phyloP scores from a whole-genome alignment of 2,113 vertebrate species.

The Dromaius novaehollandiae region DNA sequence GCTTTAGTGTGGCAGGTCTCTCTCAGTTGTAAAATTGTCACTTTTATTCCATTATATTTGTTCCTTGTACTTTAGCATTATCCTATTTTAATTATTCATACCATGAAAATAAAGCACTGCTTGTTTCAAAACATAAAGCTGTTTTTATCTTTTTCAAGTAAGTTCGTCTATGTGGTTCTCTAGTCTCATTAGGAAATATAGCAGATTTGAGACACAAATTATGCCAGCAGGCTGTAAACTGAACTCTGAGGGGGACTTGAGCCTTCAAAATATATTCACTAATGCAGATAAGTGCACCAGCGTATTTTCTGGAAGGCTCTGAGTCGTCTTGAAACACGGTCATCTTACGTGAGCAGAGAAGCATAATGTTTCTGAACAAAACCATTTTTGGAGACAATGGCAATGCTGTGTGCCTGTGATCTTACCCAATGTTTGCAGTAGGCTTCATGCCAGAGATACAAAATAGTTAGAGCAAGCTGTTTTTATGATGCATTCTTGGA shows the following conservation, averaged over 20 bases:
- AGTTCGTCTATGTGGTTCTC: background rate
- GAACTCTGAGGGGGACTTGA: background rate
- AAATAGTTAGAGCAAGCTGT: background rate
- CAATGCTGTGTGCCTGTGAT: background rate
- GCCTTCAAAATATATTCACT: background rate
- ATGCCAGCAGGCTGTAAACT: background rate
- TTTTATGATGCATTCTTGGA: background rate
- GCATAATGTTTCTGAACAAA: background rate
- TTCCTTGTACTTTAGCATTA: background rate
- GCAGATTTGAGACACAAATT: background rate
- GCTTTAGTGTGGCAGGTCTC: background rate
- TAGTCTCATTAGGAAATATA: background rate
- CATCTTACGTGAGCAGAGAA: background rate
- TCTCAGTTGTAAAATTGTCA: background rate
- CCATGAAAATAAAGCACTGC: background rate
- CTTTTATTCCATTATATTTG: background rate
- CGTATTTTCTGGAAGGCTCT: background rate
- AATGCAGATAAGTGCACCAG: background rate
- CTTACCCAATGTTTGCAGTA: background rate
- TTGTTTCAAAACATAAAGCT: background rate
- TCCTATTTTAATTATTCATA: background rate
- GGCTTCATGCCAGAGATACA: background rate
- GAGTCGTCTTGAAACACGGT: background rate
- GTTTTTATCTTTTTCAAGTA: background rate
- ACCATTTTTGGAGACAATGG: background rate